phyloP scores from a whole-genome alignment of 2,888 invertebrate species.

The Sphaerophoria taeniata region DNA sequence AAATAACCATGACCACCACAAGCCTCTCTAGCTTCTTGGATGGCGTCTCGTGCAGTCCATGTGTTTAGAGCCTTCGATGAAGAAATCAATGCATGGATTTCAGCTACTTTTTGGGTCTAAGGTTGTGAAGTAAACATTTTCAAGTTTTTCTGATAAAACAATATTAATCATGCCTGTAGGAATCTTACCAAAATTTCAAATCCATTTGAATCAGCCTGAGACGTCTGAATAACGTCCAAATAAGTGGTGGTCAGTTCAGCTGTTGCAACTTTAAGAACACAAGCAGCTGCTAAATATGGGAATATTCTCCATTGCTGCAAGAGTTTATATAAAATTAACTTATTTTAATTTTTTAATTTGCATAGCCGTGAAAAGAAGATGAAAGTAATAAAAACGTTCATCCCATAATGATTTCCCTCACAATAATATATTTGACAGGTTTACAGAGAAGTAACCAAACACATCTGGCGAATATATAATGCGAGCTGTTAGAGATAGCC shows the following conservation, averaged over 20 bases:
- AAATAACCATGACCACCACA: constrained; percentile 95
- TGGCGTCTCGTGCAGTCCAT: constrained; percentile 90
- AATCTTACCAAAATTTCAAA: constrained; percentile 81
- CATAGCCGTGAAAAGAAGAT: too few species aligned
- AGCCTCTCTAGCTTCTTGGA: constrained; percentile 93
- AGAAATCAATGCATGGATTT: constrained; percentile 87
- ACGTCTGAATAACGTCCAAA: constrained; percentile 87
- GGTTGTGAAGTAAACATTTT: constrained; percentile 9
- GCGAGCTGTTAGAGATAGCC: too few species aligned
- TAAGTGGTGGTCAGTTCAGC: constrained; percentile 87
- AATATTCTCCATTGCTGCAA: constrained; percentile 89
- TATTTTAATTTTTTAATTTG: too few species aligned
- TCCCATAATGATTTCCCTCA: too few species aligned
- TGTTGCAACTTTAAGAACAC: constrained; percentile 86
- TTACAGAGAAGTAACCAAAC: too few species aligned
- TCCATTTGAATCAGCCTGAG: constrained; percentile 83
- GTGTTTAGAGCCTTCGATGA: constrained; percentile 87
- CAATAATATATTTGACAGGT: too few species aligned
- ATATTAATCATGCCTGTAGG: too few species aligned
- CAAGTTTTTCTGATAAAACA: too few species aligned
- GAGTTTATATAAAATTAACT: background rate
- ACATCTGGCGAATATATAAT: too few species aligned
- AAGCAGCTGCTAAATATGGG: constrained; percentile 87
- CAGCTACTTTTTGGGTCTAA: constrained; percentile 83
- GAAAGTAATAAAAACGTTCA: too few species aligned